Evolutionary conservation across 2,888 invertebrate species (phyloP), one percentile per base, ranked within the genome.

Genomic region (Euspilapteryx auroguttella): DNA sequence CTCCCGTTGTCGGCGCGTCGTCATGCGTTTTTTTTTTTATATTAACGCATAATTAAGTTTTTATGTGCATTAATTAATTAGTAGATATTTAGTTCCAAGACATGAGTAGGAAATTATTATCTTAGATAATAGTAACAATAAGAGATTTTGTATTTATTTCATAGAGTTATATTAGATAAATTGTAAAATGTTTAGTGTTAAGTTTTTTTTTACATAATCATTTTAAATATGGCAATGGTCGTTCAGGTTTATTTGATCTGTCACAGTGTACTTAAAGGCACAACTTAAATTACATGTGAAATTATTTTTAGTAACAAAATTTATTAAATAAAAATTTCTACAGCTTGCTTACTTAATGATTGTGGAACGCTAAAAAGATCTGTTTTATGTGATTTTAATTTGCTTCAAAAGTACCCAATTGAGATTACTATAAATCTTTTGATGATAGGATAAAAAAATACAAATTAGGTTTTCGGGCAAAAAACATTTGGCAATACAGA

Each of bases 91-190:
- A 69, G 64, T 71, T 68, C 49, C 62, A 64, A 71, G 68, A 69
- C 69, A 69, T 61, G 66, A 65, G 55, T 71, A 73, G 69, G 47
- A 53, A 69, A 69, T 64, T 73, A 68, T 71, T 71, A 68, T 69
- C 56, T 55, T 69, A 66, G 68, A 65, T 68, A 69, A 68, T 61
- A 57, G 25, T 33, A 33, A 48, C 41, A 53, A 45, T 56, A 63
- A 71, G 69, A 68, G 66, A 68, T 64, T 71, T 75, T 73, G 75
- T 75, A 75, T 75, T 75, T 75, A 75, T 75, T 75, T 64, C 46
- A 68, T 73, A 73, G 71, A 69, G 55, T 66, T 73, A 71, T 73
- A 71, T 64, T 75, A 73, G 75, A 55, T 71, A 71, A n/a, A 61
- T 71, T 75, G 75, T 75, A 75, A 69, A 73, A 66, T 68, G 61